Percentiles rank a stretch among this genome's conserved stretches.
phyloP scores from a whole-genome alignment of 1,140 invertebrate genomes.

The Ooceraea biroi region DNA sequence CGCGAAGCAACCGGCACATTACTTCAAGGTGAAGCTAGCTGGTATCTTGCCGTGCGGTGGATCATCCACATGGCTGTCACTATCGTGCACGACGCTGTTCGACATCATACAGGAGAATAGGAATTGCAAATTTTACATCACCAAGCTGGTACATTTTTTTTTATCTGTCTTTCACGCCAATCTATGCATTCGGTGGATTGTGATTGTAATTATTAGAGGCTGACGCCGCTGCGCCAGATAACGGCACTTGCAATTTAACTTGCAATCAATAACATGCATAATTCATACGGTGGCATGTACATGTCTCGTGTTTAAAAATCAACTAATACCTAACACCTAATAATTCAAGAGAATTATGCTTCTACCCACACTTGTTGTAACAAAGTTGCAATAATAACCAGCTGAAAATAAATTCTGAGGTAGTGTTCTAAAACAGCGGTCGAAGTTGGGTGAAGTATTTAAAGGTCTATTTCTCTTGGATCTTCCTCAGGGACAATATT shows the following conservation, averaged over 20 bases:
- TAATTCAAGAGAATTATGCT: too few species aligned
- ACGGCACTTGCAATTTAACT: too few species aligned
- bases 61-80: conserved; percentile 84
- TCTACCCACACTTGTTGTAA: too few species aligned
- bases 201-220: background rate
- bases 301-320: too few species aligned
- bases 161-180: background rate
- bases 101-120: conserved; percentile 85
- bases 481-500: background rate
- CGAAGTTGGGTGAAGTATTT: background rate
- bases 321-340: too few species aligned
- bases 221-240: background rate
- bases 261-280: too few species aligned
- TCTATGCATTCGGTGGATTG: background rate
- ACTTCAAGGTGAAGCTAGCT: conserved; percentile 87
- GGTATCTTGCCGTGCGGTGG: conserved; percentile 87
- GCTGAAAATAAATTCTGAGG: too few species aligned
- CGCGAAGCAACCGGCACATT: conserved; percentile 80
- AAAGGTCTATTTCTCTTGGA: background rate
- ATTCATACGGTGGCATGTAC: too few species aligned
- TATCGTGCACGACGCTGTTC: conserved; percentile 85
- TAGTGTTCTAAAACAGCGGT: background rate
- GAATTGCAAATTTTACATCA: conserved; percentile 77
- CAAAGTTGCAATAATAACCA: too few species aligned
- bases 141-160: conserved; percentile 78